Evolutionary conservation across 2,888 invertebrate species (phyloP), one percentile per base, ranked within the genome.

Genomic region (Hymenopus coronatus): DNA sequence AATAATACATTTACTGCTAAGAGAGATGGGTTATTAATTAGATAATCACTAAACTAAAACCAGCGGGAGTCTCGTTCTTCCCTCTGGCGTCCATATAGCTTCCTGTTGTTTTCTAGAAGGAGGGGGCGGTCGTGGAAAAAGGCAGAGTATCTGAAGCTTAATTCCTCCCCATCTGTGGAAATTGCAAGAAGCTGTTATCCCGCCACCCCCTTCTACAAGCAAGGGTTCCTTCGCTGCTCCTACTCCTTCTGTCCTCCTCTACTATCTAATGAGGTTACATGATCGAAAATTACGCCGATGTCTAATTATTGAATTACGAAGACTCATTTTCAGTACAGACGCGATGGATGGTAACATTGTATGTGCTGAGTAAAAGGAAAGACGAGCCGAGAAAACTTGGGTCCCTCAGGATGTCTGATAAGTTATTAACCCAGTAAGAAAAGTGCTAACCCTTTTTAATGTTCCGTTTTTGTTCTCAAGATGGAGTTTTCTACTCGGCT

Each of bases 1-100:
- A 90, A 89, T 90, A 90, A 90, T 90, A 89, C 90, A 90, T 89
- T 90, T 90, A 90, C 90, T 89, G 89, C 54, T 87, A 85, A 88
- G 87, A 89, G 88, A 89, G 90, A 89, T 89, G 88, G 90, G 88
- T 89, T 89, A 89, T 89, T 90, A 89, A 90, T 90, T 90, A 88
- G 89, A 88, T 90, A 90, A 90, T 87, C 88, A 89, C 90, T 88
- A 90, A 90, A 90, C 89, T 89, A 89, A 90, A 90, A 89, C 88
- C 90, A 89, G 90, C 87, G 82, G 90, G 88, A 82, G 87, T 27
- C 33, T 87, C 82, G n/a, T 12, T 54, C 81, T 28, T 30, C 85
- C 85, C 85, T 85, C 85, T 81, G 28, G 83, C 87, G 33, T 81
- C 83, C 88, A 88, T 88, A 70, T 70, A 82, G 82, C 82, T 87